Percentiles rank a stretch among this genome's conserved stretches.
phyloP scores from a whole-genome alignment of 2,797 vertebrate species.

The Myotis findleyi region DNA sequence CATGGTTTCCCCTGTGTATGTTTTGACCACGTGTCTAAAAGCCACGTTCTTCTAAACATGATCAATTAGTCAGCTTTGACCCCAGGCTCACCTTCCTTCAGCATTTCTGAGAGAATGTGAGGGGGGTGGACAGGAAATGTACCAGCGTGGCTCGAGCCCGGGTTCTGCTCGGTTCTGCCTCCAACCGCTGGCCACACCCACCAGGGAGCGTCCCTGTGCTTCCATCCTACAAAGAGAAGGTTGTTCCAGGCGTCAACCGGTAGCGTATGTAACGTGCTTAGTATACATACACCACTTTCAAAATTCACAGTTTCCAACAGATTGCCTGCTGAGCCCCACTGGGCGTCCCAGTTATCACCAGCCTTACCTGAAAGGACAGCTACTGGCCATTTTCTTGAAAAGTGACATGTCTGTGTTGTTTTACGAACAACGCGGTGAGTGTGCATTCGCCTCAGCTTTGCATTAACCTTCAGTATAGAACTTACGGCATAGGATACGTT shows the following conservation, averaged over 20 bases:
- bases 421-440: neutral
- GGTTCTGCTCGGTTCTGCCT: neutral
- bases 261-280: neutral
- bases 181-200: neutral
- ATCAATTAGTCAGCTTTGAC: neutral
- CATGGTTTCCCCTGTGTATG: neutral
- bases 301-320: neutral
- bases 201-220: too few relatives aligned
- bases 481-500: neutral
- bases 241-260: rapidly evolving
- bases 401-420: neutral
- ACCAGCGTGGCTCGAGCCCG: neutral
- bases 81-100: neutral
- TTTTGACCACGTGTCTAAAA: neutral
- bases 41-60: neutral
- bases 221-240: neutral
- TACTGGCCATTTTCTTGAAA: neutral
- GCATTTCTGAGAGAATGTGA: neutral
- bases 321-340: neutral
- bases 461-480: neutral
- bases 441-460: neutral
- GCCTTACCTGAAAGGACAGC: neutral
- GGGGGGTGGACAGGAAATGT: too few relatives aligned
- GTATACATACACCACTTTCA: neutral
- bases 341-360: too few relatives aligned